phyloP scores from a whole-genome alignment of 2,113 vertebrate species.

The Vireo altiloquus region DNA sequence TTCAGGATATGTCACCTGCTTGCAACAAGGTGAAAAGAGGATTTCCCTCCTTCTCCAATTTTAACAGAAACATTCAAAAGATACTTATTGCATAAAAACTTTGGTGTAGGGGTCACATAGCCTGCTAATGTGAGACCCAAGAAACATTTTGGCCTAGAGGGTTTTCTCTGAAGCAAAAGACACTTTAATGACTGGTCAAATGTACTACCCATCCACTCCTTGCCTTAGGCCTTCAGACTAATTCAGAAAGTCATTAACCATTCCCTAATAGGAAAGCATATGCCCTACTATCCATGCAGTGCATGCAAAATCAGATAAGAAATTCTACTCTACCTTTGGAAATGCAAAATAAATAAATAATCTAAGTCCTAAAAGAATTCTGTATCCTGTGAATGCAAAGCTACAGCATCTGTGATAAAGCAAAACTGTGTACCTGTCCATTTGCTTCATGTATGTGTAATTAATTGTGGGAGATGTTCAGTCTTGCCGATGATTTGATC shows the following conservation, averaged over 20 bases:
- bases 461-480: not conserved
- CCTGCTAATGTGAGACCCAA: slow-evolving; percentile 17
- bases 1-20: slow-evolving; percentile 5
- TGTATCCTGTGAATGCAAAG: not conserved
- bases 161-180: slow-evolving; percentile 48
- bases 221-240: slow-evolving; percentile 61
- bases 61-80: not conserved
- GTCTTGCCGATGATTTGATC: slow-evolving; percentile 28
- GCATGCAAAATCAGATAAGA: slow-evolving; percentile 47
- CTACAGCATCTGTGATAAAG: not conserved
- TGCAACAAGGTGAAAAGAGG: not conserved
- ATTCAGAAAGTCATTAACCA: slow-evolving; percentile 66
- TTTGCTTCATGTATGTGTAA: not conserved
- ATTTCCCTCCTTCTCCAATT: not conserved
- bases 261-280: slow-evolving; percentile 24
- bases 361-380: not conserved
- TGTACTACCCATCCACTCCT: slow-evolving; percentile 36
- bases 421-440: not conserved
- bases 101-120: slow-evolving; percentile 10
- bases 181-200: slow-evolving; percentile 66
- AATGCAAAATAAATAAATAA: not conserved
- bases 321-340: not conserved
- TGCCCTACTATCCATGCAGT: not conserved
- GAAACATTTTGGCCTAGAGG: slow-evolving; percentile 38
- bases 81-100: not conserved